These are phyloP conservation scores for Graptemys geographica DNA, from an alignment of 2,797 vertebrate genomes.

Conservation along the genomic window DNA sequence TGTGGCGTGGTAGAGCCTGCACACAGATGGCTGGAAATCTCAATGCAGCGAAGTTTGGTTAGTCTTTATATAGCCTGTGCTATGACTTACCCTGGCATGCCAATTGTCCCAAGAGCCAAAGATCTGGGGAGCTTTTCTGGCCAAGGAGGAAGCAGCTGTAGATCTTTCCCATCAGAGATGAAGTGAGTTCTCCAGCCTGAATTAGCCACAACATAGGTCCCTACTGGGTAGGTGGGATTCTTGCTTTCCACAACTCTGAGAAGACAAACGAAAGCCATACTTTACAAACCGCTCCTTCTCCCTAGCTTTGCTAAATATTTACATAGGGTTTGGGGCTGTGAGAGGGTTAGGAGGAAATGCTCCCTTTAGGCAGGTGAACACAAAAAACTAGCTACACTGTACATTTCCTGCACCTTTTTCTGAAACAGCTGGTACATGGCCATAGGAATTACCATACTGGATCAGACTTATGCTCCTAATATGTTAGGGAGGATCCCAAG, in stretches of 20 bases:
- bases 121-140: slow-evolving; percentile 86
- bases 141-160: slow-evolving; percentile 85
- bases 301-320: neutral
- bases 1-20: neutral
- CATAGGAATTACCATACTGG: neutral
- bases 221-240: slow-evolving; percentile 84
- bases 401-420: neutral
- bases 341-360: neutral
- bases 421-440: neutral
- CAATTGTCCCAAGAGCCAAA: slow-evolving; percentile 88
- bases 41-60: neutral
- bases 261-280: slow-evolving; percentile 10
- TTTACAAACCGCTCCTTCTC: neutral
- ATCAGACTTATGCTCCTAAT: neutral
- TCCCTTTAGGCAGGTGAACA: neutral
- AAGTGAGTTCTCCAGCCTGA: slow-evolving; percentile 90
- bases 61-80: neutral
- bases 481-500: neutral
- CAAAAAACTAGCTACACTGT: neutral
- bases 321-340: neutral
- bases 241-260: slow-evolving; percentile 90
- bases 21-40: neutral
- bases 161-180: slow-evolving; percentile 82
- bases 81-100: slow-evolving; percentile 91
- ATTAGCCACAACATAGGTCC: slow-evolving; percentile 78